phyloP scores from a whole-genome alignment of 2,797 vertebrate species.

The Rhinophrynus dorsalis region DNA sequence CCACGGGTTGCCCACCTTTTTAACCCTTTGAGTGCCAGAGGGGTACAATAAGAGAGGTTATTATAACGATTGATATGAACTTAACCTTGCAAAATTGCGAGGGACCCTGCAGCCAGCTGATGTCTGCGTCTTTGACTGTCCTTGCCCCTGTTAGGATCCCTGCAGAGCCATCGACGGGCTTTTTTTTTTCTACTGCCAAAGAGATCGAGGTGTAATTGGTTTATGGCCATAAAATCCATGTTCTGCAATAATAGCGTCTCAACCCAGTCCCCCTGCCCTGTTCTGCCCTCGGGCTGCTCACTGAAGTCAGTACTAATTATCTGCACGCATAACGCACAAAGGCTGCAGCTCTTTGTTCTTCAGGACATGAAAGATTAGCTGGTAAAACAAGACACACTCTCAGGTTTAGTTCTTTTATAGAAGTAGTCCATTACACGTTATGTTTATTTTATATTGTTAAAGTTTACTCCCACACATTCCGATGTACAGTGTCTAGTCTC shows the following conservation, averaged over 20 bases:
- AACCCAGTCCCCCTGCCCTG: conserved; percentile 21
- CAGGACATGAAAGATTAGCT: conserved; percentile 14
- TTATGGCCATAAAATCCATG: conserved; percentile 40
- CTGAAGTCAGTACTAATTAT: conserved; percentile 14
- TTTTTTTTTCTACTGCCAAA: conserved; percentile 23
- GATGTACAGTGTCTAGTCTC: no score
- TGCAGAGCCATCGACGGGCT: background rate
- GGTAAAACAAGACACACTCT: background rate
- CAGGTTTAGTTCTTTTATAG: background rate
- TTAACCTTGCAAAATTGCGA: no score
- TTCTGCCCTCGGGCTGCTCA: conserved; percentile 11
- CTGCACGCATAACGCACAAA: background rate
- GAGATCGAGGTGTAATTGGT: conserved; percentile 36
- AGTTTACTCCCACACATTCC: no score
- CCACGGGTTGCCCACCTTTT: no score
- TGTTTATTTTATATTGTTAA: no score
- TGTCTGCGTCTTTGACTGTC: no score
- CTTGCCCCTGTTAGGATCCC: no score
- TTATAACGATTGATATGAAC: no score
- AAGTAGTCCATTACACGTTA: no score
- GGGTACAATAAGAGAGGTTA: no score
- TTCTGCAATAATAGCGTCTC: conserved; percentile 13
- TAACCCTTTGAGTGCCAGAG: no score
- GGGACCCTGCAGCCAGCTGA: no score
- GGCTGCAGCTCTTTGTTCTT: conserved; percentile 31